phyloP scores from a whole-genome alignment of 2,113 vertebrate genomes.

The Redunca redunca region DNA sequence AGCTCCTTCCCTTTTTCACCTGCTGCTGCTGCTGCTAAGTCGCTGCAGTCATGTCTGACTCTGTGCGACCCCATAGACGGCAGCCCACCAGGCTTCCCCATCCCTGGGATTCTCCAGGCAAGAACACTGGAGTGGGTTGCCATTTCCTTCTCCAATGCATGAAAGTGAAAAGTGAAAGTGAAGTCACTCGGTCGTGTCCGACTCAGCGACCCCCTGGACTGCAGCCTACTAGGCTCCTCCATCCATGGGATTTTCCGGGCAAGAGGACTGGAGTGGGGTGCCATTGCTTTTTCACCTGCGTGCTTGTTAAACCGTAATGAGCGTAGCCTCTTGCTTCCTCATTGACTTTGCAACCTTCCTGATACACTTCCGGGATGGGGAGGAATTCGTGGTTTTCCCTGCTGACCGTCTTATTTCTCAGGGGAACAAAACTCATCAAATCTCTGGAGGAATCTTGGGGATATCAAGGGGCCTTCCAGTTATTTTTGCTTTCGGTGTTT shows the following conservation, averaged over 20 bases:
- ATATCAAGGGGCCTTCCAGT: neutral
- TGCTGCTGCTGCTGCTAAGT: neutral
- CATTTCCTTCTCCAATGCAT: too few species aligned
- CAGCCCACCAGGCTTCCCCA: too few species aligned
- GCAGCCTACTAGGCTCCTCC: too few species aligned
- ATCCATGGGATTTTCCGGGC: too few species aligned
- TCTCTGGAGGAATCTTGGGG: slow-evolving; percentile 8
- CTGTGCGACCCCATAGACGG: too few species aligned
- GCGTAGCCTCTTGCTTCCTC: slow-evolving; percentile 20
- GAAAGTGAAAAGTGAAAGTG: too few species aligned
- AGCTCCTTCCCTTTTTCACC: neutral
- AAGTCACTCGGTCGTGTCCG: too few species aligned
- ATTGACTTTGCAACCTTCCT: slow-evolving; percentile 49
- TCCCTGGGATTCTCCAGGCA: too few species aligned
- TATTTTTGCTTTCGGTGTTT: slow-evolving; percentile 25
- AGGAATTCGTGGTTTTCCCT: neutral
- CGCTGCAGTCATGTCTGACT: too few species aligned
- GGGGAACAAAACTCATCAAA: slow-evolving; percentile 46
- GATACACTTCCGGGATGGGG: neutral
- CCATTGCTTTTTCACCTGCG: neutral
- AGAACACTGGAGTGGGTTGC: too few species aligned
- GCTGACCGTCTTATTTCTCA: neutral
- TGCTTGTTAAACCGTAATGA: neutral
- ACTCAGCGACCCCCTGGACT: too few species aligned
- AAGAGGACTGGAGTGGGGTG: too few species aligned